Evolutionary conservation across 2,888 invertebrate species (phyloP).

Genomic region (Sinohyriopsis cumingii): DNA sequence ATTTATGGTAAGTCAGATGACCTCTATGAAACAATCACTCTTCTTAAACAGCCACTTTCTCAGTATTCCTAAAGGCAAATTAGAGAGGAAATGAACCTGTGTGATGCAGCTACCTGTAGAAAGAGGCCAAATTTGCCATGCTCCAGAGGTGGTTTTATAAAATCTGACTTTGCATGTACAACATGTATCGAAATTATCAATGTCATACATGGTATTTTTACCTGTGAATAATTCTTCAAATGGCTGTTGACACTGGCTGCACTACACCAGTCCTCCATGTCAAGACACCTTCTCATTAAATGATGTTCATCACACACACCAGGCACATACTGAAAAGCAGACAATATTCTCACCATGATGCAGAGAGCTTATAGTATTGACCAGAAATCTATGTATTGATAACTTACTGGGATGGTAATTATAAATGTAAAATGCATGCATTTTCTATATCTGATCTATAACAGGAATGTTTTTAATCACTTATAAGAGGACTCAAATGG

Average conservation of each 20-base stretch:
- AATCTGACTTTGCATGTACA: too few species aligned
- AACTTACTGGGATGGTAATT: neutral
- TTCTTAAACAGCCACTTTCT: too few species aligned
- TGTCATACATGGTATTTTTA: constrained; percentile 15
- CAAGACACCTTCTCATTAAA: constrained; percentile 50
- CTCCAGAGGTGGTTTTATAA: too few species aligned
- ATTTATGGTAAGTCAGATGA: too few species aligned
- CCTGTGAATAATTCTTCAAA: constrained; percentile 54
- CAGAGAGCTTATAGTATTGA: constrained; percentile 1
- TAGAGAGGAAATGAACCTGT: too few species aligned
- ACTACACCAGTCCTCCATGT: constrained; percentile 53
- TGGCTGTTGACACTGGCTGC: constrained; percentile 53
- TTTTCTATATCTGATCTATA: neutral
- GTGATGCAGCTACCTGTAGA: too few species aligned
- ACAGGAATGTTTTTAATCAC: neutral
- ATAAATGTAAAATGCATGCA: neutral
- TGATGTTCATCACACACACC: constrained; percentile 44
- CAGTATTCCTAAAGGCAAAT: too few species aligned
- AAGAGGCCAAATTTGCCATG: too few species aligned
- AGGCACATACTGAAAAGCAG: constrained; percentile 48
- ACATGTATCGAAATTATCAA: too few species aligned
- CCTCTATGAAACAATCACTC: too few species aligned
- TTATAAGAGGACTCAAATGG: neutral
- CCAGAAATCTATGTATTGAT: neutral
- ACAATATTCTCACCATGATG: neutral